Evolutionary conservation across 1,140 invertebrate genomes (phyloP), one percentile per base, ranked within the genome.

Genomic region (Bombus affinis): DNA sequence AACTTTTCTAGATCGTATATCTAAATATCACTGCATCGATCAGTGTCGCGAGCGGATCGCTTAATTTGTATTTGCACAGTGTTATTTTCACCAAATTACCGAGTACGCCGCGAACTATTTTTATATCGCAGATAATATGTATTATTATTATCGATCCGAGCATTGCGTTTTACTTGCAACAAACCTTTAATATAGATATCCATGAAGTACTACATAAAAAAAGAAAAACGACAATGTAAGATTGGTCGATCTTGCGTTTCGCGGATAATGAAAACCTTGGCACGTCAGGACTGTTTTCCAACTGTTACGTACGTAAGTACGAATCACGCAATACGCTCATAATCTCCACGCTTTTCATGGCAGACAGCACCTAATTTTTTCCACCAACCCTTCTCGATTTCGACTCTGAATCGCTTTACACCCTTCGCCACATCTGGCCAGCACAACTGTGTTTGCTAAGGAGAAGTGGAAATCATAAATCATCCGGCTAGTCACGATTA

Each of bases 281-380:
- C 71, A 78, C 77, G 83, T 86, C 47, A 74, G 59, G 90, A 87
- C 87, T 90, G 85, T 86, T 92, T 91, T 92, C 87, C 88, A 86
- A 87, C 86, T 76, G 88, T 88, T 89, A 88, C 77, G 72, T 77
- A 62, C 28, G 4, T 44, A 35, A 28, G 15, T 28, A 68, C 39
- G 72, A 68, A 90, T 86, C 92, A 93, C 91, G 92, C 92, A 88
- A 93, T 86, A 78, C 66, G 73, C 85, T 88, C 86, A 88, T 92
- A 92, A 92, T 87, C 82, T 77, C 76, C 15, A 53, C 68, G 89
- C 87, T 91, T 91, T 89, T 92, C 90, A 90, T 87, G 85, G 88
- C 86, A 77, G 83, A 42, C 81, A 62, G 75, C 90, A 70, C 70
- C 74, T 70, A 87, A 92, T 89, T 90, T 89, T 87, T 88, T 89